Evolutionary conservation across 2,113 vertebrate genomes (phyloP).

Genomic region (Leucoraja erinaceus): DNA sequence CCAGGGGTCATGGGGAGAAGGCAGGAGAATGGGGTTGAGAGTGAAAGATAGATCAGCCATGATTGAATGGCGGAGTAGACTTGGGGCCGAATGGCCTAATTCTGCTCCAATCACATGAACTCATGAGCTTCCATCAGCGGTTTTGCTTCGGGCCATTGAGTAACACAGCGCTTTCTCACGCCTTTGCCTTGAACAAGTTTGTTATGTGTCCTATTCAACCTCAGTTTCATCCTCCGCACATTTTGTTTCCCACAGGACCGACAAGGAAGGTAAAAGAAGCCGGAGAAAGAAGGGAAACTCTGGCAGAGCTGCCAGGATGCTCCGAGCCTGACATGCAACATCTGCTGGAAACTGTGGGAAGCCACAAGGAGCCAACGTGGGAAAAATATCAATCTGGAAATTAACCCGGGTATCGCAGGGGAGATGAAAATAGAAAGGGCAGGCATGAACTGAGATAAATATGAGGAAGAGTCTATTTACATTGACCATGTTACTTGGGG

Average conservation of each 20-base stretch:
- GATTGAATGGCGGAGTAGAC: too few relatives aligned
- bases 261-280: neutral
- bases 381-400: neutral
- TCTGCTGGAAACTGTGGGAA: conserved; percentile 5
- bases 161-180: neutral
- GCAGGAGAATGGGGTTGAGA: too few relatives aligned
- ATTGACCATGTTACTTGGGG: neutral
- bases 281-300: neutral
- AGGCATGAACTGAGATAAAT: neutral
- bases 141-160: neutral
- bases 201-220: neutral
- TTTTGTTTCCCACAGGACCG: neutral
- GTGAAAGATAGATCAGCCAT: too few relatives aligned
- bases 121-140: too few relatives aligned
- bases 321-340: neutral
- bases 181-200: neutral
- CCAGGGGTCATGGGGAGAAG: too few relatives aligned
- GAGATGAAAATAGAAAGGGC: conserved; percentile 5
- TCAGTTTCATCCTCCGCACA: neutral
- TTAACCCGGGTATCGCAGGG: neutral
- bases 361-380: neutral
- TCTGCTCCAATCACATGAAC: too few relatives aligned
- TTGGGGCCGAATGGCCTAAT: too few relatives aligned
- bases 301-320: neutral
- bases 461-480: neutral